Evolutionary conservation across 2,888 invertebrate species (phyloP).

Genomic region (Teleogryllus oceanicus): DNA sequence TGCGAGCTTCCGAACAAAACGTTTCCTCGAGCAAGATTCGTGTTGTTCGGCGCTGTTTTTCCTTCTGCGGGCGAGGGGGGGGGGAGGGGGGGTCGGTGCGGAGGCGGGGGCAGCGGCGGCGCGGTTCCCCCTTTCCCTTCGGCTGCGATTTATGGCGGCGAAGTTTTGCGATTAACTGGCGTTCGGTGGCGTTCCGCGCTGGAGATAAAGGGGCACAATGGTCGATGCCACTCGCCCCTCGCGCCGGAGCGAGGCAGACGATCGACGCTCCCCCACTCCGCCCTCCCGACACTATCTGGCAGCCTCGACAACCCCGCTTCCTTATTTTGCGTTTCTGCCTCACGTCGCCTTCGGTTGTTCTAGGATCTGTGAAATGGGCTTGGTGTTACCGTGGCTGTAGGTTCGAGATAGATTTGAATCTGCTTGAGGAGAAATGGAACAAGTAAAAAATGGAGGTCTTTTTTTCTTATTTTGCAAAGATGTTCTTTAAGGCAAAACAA

Average conservation of each 20-base stretch:
- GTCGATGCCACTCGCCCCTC: too few relatives aligned
- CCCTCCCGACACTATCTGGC: neutral
- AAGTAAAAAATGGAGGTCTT: too few relatives aligned
- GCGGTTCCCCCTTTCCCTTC: neutral
- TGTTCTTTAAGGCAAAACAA: too few relatives aligned
- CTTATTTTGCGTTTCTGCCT: too few relatives aligned
- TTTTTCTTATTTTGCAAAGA: too few relatives aligned
- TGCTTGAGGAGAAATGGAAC: too few relatives aligned
- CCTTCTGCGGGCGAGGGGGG: neutral
- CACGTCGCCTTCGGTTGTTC: too few relatives aligned
- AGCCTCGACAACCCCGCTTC: too few relatives aligned
- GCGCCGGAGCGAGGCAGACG: too few relatives aligned
- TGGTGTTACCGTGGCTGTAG: too few relatives aligned
- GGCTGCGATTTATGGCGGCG: constrained; percentile 6
- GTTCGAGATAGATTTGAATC: too few relatives aligned
- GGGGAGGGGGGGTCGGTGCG: neutral
- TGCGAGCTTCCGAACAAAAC: neutral
- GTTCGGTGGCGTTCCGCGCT: neutral
- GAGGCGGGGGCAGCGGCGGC: neutral
- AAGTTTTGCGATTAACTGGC: constrained; percentile 10
- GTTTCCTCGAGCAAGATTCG: neutral
- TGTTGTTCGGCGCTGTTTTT: neutral
- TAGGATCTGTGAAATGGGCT: too few relatives aligned
- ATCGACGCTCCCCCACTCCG: neutral
- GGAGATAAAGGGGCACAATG: neutral